Percentiles rank a stretch among this genome's conserved stretches.
Evolutionary conservation across 2,797 vertebrate species (phyloP).

Genomic region (Sparidentex hasta): DNA sequence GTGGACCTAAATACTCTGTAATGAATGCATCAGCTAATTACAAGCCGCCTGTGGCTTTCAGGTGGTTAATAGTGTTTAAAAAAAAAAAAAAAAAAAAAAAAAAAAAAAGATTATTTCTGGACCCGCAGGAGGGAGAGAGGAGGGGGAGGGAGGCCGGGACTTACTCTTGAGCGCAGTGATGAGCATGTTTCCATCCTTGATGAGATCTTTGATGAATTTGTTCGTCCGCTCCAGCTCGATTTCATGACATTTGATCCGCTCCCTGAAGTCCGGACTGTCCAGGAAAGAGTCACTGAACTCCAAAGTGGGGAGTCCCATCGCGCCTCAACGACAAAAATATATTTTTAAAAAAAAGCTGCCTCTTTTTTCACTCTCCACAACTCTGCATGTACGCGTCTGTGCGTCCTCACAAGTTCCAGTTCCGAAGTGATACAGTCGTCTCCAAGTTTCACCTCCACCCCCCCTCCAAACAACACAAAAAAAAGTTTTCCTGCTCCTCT

Average conservation of each 20-base stretch:
- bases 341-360: not conserved
- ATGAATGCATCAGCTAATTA: slow-evolving; percentile 50
- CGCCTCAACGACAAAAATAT: slow-evolving; percentile 25
- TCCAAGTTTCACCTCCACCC: slow-evolving; percentile 20
- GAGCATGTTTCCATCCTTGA: slow-evolving; percentile 97
- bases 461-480: slow-evolving; percentile 33
- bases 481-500: slow-evolving; percentile 66
- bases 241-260: slow-evolving; percentile 95
- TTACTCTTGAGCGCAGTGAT: slow-evolving; percentile 94
- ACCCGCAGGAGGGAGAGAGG: not conserved
- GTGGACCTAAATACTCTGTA: slow-evolving; percentile 14
- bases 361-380: slow-evolving; percentile 10
- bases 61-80: not conserved
- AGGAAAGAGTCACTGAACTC: slow-evolving; percentile 98
- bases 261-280: slow-evolving; percentile 97
- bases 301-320: slow-evolving; percentile 96
- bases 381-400: slow-evolving; percentile 17
- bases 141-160: slow-evolving; percentile 61
- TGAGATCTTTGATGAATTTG: slow-evolving; percentile 98
- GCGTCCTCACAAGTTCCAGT: slow-evolving; percentile 48
- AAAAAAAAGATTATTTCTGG: slow-evolving; percentile 7
- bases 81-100: too few relatives aligned
- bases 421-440: slow-evolving; percentile 29
- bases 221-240: slow-evolving; percentile 96
- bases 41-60: slow-evolving; percentile 37